Evolutionary conservation across 2,888 invertebrate species (phyloP), one percentile per base, ranked within the genome.

Genomic region (Drosophila heteroneura): DNA sequence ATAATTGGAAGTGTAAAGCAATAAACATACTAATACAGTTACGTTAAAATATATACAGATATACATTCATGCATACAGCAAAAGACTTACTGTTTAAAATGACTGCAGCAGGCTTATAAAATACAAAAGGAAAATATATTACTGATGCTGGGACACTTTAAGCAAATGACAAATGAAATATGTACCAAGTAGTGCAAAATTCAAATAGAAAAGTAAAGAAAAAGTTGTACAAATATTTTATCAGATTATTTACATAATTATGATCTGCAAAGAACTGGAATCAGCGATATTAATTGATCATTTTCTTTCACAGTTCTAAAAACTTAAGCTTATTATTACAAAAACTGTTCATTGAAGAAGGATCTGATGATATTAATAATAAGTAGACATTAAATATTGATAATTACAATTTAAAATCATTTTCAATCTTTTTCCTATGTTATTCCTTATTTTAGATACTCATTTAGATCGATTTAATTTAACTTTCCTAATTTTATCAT

Each of bases 1-100:
- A 84, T 85, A 85, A 86, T 89, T 86, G 89, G 89, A 83, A 86
- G 82, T 89, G 81, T 85, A 82, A 84, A 79, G 85, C 82, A 83
- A 89, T 89, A 86, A 85, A 82, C 74, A 70, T 66, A 67, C 35
- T 60, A 57, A 66, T 33, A 66, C 49, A 73, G 44, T 35, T 39
- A 57, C 61, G 32, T 53, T 30, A 32, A n/a, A 26, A 44, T 5
- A 54, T 51, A 52, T 14, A 9, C 7, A 53, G 10, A 61, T 28
- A 35, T 12, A 41, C 28, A 14, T 30, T n/a, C n/a, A 30, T 39
- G 16, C n/a, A n/a, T 60, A 14, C 3, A 64, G 16, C 7, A 32
- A 16, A 16, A 41, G 52, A 30, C 4, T 30, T 35, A 28, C n/a
- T 12, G 32, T 5, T 26, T 2, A 33, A 35, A 35, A 16, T 32